Percentiles rank a stretch among this genome's conserved stretches.
phyloP scores from a whole-genome alignment of 2,888 invertebrate species.

The Tipula helvola region DNA sequence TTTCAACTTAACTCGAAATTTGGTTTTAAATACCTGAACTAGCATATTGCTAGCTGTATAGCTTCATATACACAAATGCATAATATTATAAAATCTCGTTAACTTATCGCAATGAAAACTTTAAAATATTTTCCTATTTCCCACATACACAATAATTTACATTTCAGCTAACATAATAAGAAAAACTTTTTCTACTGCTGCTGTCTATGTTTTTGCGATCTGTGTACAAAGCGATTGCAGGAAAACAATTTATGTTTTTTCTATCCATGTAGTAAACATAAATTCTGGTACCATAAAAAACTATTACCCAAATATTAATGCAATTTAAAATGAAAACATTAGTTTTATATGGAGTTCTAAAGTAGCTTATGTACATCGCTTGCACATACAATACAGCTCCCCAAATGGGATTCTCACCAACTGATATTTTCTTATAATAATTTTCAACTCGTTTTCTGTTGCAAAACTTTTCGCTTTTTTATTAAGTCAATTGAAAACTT shows the following conservation, averaged over 20 bases:
- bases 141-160: slow-evolving; percentile 15
- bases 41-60: too few species aligned
- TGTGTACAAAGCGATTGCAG: too few species aligned
- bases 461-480: not conserved
- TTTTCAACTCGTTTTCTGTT: not conserved
- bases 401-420: not conserved
- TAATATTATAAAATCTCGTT: too few species aligned
- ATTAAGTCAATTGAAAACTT: not conserved
- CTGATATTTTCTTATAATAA: not conserved
- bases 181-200: too few species aligned
- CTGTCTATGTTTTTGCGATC: too few species aligned
- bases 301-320: not conserved
- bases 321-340: not conserved
- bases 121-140: not conserved
- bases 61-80: too few species aligned
- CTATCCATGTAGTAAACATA: not conserved
- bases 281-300: not conserved
- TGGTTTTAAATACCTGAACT: too few species aligned
- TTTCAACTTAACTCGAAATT: too few species aligned
- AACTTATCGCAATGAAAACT: too few species aligned
- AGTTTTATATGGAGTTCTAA: not conserved
- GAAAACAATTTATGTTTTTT: too few species aligned
- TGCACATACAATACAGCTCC: not conserved
- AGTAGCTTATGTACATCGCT: too few species aligned
- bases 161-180: slow-evolving; percentile 11